A percentile compares a stretch with the other conserved stretches of the same genome.
These are phyloP conservation scores for Dorcus parallelipipedus DNA, from an alignment of 2,888 invertebrate genomes.

Conservation along the genomic window DNA sequence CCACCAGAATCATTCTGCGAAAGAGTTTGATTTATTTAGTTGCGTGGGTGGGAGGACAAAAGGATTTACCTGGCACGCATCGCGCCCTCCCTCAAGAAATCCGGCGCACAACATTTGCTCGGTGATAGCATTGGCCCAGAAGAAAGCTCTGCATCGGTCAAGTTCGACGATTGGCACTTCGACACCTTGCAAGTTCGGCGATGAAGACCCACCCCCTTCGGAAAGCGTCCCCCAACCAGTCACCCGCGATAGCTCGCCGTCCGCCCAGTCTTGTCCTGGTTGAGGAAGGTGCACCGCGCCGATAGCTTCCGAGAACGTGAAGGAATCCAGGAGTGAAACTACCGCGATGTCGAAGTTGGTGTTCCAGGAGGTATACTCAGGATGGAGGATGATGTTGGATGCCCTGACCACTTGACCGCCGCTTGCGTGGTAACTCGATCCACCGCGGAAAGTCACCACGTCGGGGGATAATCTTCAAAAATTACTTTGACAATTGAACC, in stretches of 20 bases:
- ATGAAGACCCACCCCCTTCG: conserved; percentile 10
- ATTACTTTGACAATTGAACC: too few relatives aligned
- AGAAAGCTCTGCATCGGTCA: not conserved
- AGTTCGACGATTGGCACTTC: conserved; percentile 1
- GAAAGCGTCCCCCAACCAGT: conserved; percentile 10
- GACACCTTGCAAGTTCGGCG: not conserved
- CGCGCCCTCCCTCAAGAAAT: conserved; percentile 51
- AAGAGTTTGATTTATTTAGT: not conserved
- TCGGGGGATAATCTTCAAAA: too few relatives aligned
- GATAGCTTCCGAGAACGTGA: not conserved
- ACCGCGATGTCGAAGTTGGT: conserved; percentile 1
- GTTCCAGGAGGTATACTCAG: not conserved
- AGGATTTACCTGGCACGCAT: conserved; percentile 52
- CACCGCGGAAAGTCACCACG: conserved; percentile 1
- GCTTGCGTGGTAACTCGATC: conserved; percentile 3
- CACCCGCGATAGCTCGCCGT: not conserved
- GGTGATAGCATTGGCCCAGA: conserved; percentile 30
- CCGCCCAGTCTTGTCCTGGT: not conserved
- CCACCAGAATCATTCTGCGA: conserved; percentile 41
- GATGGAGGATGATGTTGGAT: conserved; percentile 4
- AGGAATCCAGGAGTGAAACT: not conserved
- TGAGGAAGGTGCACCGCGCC: not conserved
- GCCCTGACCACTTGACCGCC: conserved; percentile 9
- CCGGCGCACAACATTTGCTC: conserved; percentile 56
- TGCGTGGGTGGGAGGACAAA: not conserved